Base-by-base conservation (phyloP, 2,113 vertebrate genomes). In the Podarcis muralis region DNA sequence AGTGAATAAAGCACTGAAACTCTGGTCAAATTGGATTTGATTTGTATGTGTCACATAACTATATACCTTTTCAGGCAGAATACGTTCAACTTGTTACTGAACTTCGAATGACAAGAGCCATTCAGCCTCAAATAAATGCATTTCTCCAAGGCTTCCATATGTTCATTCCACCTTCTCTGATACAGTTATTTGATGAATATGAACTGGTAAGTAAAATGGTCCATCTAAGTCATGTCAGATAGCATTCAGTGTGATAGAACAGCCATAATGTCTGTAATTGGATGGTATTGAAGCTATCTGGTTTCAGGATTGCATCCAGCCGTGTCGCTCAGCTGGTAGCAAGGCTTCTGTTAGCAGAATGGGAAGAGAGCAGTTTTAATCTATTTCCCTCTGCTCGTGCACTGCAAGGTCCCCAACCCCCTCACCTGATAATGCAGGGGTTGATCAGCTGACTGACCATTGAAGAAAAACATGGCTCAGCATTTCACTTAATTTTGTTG, bases 41-140 rank as follows among this genome's bases (percentile, higher is more conserved):
- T 32, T 22, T 48, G 22, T 57, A 32, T 88, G 71, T 30, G 16
- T 90, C 4, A 5, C 20, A 0, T 82, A 30, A 57, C 25, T 25
- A 90, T 93, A 87, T 80, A 91, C 0, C 25, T 0, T 95, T 96
- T 74, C 85, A 99, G 99, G 99, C 96, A 0, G 99, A 99, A 92
- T 99, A 99, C n/a, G 99, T 99, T 57, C 99, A 99, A 96, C 98
- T 99, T 91, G 99, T 99, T 91, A 99, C 99, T 66, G 99, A 99
- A 96, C 97, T 99, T 94, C 97, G 98, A 93, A 99, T 99, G 99
- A 99, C 99, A 59, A 97, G 99, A 95, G 99, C 99, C 90, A 99
- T 99, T 95, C 98, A 99, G 94, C 99, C 98, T 91, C 99, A 99
- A 97, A 99, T 99, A 93, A 99, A 99, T 92, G 99, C 98, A 71